A percentile compares a stretch with the other conserved stretches of the same genome.
Evolutionary conservation across 2,113 vertebrate species (phyloP).

Genomic region (Syrrhaptes paradoxus): DNA sequence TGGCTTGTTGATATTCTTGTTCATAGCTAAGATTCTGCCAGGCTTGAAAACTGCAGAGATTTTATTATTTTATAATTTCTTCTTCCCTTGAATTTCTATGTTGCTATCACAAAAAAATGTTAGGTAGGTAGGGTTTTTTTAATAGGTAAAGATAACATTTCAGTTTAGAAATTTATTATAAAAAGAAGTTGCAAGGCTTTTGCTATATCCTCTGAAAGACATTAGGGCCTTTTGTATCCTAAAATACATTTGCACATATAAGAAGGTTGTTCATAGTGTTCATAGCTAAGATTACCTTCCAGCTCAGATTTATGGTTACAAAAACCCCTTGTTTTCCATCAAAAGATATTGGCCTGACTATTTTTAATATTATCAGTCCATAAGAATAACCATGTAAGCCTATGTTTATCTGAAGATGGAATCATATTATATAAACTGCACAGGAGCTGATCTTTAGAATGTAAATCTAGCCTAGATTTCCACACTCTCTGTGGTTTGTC

Average conservation of each 20-base stretch:
- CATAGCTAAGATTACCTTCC: not conserved
- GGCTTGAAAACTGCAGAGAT: not conserved
- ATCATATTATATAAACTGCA: not conserved
- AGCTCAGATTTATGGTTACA: not conserved
- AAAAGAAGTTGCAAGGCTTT: not conserved
- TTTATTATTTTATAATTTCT: slow-evolving; percentile 12
- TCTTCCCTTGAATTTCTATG: not conserved
- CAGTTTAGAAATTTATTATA: not conserved
- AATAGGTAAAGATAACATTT: not conserved
- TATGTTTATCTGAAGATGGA: not conserved
- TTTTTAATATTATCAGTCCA: not conserved
- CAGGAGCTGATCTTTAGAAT: not conserved
- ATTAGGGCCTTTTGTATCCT: not conserved
- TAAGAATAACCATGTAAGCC: not conserved
- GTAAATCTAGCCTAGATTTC: not conserved
- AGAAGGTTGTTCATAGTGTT: not conserved
- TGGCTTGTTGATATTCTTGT: not conserved
- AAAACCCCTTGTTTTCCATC: not conserved
- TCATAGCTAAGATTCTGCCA: no score
- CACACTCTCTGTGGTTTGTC: not conserved
- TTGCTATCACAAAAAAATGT: not conserved
- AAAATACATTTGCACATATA: not conserved
- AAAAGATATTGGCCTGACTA: not conserved
- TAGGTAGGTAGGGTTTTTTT: not conserved
- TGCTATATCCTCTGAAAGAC: not conserved